Evolutionary conservation across 2,797 vertebrate species (phyloP), one percentile per base, ranked within the genome.

Genomic region (Phrynocephalus vlangalii): DNA sequence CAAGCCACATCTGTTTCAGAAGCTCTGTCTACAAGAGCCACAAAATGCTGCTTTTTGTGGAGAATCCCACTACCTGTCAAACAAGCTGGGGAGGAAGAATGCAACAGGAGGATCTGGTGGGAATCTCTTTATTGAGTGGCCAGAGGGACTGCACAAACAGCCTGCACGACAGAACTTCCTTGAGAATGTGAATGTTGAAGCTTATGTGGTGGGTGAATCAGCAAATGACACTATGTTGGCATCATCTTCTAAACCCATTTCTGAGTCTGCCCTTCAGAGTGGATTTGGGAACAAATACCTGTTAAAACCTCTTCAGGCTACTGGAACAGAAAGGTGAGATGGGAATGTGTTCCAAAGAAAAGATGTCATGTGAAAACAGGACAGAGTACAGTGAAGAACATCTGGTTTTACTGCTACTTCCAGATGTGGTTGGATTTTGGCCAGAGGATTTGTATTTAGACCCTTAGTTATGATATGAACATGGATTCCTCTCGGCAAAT

Each of bases 281-380:
- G 86, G 94, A 44, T 68, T 96, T 71, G 11, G 89, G 0, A 92
- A 94, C 85, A 88, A 95, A 91, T 96, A 97, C 44, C 96, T 96
- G 94, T 96, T 95, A 91, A 96, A 96, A 92, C 95, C 97, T 18
- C 96, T 96, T 87, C 97, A 95, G 92, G 95, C 94, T 79, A 96
- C 96, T 85, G 96, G 94, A 94, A 95, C 96, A 24, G 98, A 98
- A 96, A 98, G 97, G 98, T 98, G 94, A 89, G 91, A 89, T 48
- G 66, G 84, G 81, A 38, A 82, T 83, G 70, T 38, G 13, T 87
- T 85, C 87, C 56, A 73, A 83, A 89, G 56, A 84, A 77, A 50
- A 73, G 71, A 0, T 44, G 28, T 76, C 8, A 30, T 67, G 15
- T 26, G 67, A 77, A 87, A 82, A 63, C 60, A 63, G 16, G 60